Base-by-base conservation (phyloP, 37 sponge, comb jelly and placozoan species). In the Ianthella basta region DNA sequence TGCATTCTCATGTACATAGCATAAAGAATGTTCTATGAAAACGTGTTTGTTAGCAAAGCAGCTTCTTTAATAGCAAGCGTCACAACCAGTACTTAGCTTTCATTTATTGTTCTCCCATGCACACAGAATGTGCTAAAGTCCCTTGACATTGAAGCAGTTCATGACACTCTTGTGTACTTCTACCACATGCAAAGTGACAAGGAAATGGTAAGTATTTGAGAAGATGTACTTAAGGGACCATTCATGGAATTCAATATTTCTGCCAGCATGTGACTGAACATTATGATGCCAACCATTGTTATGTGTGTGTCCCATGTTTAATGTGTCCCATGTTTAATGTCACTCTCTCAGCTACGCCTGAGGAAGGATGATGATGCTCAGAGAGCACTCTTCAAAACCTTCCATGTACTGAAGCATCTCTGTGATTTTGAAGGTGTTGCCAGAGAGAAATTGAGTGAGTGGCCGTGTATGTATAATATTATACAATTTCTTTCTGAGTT, bases 361-460 rank as follows among this genome's bases (percentile, higher is more conserved):
- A 60, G 44, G 77, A 85, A 73, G 65, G 85, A 87, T 72, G 92
- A 87, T 81, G 86, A 87, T 29, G 83, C 81, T 32, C 75, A 84
- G 34, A 74, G 79, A 55, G 92, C 83, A 19, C 53, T 85, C 50
- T 84, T 87, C 67, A 56, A 64, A 37, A 41, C 82, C 6, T 91
- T 85, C 68, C 87, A 91, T 34, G 77, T 91, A 6, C 37, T 91
- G 66, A 57, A 75, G 37, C 80, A 82, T 56, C 64, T 91, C 18
- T 29, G 39, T 4, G 78, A 82, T 40, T 83, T 80, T 61, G 83
- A 60, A 59, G 83, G 55, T 10, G 78, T 85, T 14, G 16, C 56
- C 15, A 29, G 25, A 24, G 60, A 59, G 36, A 36, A n/a, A 23
- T 15, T 64, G 35, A 55, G 84, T 83, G 21, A 65, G 69, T 54